Evolutionary conservation across 2,797 vertebrate genomes (phyloP).

Genomic region (Hirundo rustica): DNA sequence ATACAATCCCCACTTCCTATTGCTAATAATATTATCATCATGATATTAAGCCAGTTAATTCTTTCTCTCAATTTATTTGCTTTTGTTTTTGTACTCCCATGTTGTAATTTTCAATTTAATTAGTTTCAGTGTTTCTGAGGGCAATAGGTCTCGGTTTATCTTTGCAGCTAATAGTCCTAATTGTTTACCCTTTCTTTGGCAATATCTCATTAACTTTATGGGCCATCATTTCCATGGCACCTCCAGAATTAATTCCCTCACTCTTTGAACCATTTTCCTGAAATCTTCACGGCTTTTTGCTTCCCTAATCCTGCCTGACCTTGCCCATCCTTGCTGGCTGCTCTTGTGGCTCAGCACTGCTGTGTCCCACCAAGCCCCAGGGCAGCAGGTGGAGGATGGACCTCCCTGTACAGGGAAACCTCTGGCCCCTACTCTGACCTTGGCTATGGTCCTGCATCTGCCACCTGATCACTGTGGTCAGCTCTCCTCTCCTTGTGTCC

Average conservation of each 20-base stretch:
- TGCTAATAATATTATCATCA: conserved; percentile 66
- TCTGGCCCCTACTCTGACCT: not conserved
- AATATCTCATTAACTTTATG: conserved; percentile 79
- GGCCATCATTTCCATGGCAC: conserved; percentile 58
- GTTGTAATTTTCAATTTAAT: conserved; percentile 79
- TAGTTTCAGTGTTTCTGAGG: conserved; percentile 68
- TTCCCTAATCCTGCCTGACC: not conserved
- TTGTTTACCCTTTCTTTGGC: conserved; percentile 75
- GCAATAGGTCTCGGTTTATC: conserved; percentile 73
- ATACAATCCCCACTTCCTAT: not conserved
- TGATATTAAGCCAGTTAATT: conserved; percentile 71
- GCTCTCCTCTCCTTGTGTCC: not conserved
- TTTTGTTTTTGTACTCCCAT: conserved; percentile 57
- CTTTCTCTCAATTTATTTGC: conserved; percentile 48
- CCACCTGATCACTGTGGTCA: too few relatives aligned
- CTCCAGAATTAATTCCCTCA: conserved; percentile 66
- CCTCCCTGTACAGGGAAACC: not conserved
- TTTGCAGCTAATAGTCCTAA: conserved; percentile 74
- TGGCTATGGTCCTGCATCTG: not conserved
- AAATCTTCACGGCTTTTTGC: not conserved
- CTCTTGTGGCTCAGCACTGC: not conserved
- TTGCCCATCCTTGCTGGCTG: not conserved
- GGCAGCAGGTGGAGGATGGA: not conserved
- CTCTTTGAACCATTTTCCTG: not conserved
- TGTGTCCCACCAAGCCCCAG: not conserved